These are phyloP conservation scores for Pseudachorutes palmiensis DNA, from an alignment of 1,140 invertebrate genomes.

Conservation along the genomic window DNA sequence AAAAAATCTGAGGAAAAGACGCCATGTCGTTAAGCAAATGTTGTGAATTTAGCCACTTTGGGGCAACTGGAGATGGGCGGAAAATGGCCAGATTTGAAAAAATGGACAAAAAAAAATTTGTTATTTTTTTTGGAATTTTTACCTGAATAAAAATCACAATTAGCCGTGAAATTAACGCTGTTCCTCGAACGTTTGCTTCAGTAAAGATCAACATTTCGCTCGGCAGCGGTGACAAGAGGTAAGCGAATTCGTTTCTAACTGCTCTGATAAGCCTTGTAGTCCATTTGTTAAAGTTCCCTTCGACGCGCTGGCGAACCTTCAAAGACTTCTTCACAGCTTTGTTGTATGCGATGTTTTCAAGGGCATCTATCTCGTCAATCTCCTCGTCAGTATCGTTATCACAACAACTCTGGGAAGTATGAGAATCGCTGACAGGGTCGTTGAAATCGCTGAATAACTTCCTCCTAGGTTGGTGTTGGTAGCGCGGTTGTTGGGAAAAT, in stretches of 20 bases:
- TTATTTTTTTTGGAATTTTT: neutral
- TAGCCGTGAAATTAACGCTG: neutral
- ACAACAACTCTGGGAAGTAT: too few relatives aligned
- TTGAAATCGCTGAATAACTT: too few relatives aligned
- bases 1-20: neutral
- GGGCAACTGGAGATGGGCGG: neutral
- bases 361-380: neutral
- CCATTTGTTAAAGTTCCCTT: neutral
- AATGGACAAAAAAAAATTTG: neutral
- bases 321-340: neutral
- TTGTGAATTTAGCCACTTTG: too few relatives aligned
- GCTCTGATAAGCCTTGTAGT: neutral
- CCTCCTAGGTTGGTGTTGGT: too few relatives aligned
- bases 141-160: slow-evolving; percentile 9
- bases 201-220: neutral
- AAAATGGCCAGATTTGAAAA: neutral
- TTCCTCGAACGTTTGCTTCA: neutral
- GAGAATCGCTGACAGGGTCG: too few relatives aligned
- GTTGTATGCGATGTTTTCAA: too few relatives aligned
- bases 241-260: neutral
- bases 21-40: neutral
- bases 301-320: neutral
- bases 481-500: too few relatives aligned
- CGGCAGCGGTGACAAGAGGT: neutral
- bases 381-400: neutral